Base-by-base conservation (phyloP, 2,113 vertebrate genomes). In the Zosterops borbonicus region DNA sequence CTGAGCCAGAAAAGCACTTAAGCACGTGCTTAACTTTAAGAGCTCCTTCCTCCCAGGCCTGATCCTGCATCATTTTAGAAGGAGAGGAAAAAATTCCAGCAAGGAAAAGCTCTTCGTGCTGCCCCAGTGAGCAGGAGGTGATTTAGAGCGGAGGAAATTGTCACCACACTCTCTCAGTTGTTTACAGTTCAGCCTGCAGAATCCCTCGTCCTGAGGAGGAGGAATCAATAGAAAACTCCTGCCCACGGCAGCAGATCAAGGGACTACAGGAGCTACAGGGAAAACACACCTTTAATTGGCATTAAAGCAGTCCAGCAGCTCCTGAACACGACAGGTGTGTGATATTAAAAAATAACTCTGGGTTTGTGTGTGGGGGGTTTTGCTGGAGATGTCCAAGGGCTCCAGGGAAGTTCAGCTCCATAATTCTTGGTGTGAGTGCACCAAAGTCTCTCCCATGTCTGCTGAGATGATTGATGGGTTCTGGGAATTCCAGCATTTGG, bases 1-100 rank as follows among this genome's bases (percentile, higher is more conserved):
- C 73, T 39, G 87, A 87, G 84, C 93, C 94, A 96, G 94, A 35
- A 96, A 89, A 95, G 76, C 94, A 91, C 87, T 95, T 92, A 83
- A 91, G 87, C 89, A 87, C 55, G 5, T 9, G 73, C 91, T 94
- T 64, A 84, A 89, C 92, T 95, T 90, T 46, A 44, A 92, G 69
- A 87, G 81, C 71, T 65, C 53, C 9, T 47, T 63, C 60, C 74
- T 81, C 56, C 73, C 69, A 4, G 41, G 65, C 73, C 77, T 41
- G 49, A 65, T 60, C 53, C 87, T 49, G 69, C 60, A 49, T 11
- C 9, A 0, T 7, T 67, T 70, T 5, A 64, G 49, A 47, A 11
- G 7, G 68, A 35, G 12, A n/a, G 35, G 47, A 42, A 56, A 39
- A 37, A 94, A 67, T 41, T 12, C 56, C 89, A 59, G 67, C 47